Base-by-base conservation (phyloP, 2,797 vertebrate species). In the Ctenosaura bakeri region DNA sequence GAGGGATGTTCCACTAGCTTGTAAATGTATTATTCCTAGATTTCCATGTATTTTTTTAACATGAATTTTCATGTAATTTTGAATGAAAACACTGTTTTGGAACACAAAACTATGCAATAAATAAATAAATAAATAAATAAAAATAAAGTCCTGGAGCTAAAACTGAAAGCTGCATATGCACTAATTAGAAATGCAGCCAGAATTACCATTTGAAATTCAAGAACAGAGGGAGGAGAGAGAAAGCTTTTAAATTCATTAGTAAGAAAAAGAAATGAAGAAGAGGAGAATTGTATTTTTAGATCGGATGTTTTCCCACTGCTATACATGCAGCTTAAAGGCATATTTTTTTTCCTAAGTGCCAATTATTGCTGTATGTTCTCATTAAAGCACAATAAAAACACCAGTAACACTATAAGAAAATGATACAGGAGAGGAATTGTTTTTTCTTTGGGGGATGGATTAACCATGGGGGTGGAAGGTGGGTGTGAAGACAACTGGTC, bases 341-440 rank as follows among this genome's bases (percentile, higher is more conserved):
- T 80, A 71, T 86, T 78, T 52, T 79, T 79, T 94, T 94, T 86
- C 56, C 8, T 86, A 84, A 69, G 59, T 90, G 71, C 80, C 90
- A 84, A 83, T 87, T 87, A 87, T 13, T 88, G 80, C 86, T 29
- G 50, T 87, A 87, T 56, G 73, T 59, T 78, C 73, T 87, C 80
- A 88, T 90, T 93, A 93, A 92, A 89, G 35, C 46, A 10, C 3
- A 88, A 14, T 90, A 1, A 78, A 93, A 89, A 91, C 85, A 10
- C 87, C 71, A 59, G 56, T 56, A 59, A 46, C 12, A 79, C 64
- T 16, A 74, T 66, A 86, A 84, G 74, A 78, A 83, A 90, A 84
- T 84, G 82, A 84, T 79, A 85, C 64, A 71, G 38, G 50, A 74
- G 10, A 50, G 4, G 14, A 76, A 79, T 20, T 66, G 54, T 78